Evolutionary conservation across 37 sponge, comb jelly and placozoan species (phyloP).

Genomic region (Cliona cf. orientalis): DNA sequence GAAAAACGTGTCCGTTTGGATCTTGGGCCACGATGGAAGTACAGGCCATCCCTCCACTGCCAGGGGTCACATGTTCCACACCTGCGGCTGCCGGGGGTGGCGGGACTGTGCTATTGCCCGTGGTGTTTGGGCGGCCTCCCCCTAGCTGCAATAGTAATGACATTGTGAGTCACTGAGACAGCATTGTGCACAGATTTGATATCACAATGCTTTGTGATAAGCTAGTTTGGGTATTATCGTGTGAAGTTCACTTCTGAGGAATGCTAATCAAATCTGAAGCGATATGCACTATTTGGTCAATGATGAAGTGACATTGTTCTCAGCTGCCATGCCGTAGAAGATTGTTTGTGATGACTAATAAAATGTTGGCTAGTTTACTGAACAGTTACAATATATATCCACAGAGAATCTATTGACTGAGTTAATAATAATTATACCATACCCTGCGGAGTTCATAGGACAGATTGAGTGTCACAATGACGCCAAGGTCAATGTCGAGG

Average conservation of each 20-base stretch:
- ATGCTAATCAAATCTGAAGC: too few species aligned
- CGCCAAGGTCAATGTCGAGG: constrained; percentile 58
- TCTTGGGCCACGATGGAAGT: constrained; percentile 78
- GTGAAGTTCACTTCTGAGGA: too few species aligned
- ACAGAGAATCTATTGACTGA: not conserved
- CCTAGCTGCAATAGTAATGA: constrained; percentile 42
- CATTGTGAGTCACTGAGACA: not conserved
- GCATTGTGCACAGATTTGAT: not conserved
- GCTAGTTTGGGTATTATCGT: too few species aligned
- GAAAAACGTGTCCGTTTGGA: constrained; percentile 21
- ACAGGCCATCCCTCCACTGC: constrained; percentile 40
- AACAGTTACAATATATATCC: not conserved
- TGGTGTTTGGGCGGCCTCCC: constrained; percentile 76
- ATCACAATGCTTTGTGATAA: too few species aligned
- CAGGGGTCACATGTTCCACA: not conserved
- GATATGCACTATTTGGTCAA: too few species aligned
- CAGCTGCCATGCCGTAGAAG: too few species aligned
- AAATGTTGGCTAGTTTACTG: too few species aligned
- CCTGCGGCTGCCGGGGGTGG: not conserved
- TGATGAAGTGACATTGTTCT: too few species aligned
- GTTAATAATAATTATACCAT: not conserved
- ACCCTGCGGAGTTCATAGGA: constrained; percentile 69
- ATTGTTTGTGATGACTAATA: too few species aligned
- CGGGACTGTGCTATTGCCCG: constrained; percentile 23
- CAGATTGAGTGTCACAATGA: constrained; percentile 67